These are phyloP conservation scores for Eulemur albifrons DNA, from an alignment of 2,797 vertebrate genomes.

Conservation along the genomic window DNA sequence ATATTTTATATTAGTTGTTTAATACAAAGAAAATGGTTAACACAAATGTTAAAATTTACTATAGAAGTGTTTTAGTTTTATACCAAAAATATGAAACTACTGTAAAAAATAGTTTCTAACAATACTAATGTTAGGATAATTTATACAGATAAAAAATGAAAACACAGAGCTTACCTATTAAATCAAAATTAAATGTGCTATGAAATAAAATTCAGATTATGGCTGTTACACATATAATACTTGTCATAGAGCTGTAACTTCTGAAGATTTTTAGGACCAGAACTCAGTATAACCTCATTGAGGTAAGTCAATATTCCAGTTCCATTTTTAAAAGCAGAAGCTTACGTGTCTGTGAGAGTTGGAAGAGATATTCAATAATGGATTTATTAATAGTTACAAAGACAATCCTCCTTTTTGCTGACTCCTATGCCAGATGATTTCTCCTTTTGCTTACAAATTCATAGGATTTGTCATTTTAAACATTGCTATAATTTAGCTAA, in stretches of 20 bases:
- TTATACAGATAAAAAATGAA: neutral
- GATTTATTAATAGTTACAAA: neutral
- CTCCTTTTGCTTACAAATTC: neutral
- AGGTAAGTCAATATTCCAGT: neutral
- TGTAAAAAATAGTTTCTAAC: neutral
- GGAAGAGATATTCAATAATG: neutral
- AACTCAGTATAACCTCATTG: neutral
- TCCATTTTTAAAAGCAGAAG: neutral
- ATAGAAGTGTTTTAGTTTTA: neutral
- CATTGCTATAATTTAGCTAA: neutral
- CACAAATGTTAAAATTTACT: neutral
- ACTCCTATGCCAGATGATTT: neutral
- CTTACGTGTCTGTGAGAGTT: neutral
- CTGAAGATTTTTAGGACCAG: neutral
- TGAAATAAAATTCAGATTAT: neutral
- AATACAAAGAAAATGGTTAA: conserved; percentile 2
- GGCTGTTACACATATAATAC: neutral
- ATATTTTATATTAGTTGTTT: neutral
- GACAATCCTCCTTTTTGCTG: neutral
- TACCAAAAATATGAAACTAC: neutral
- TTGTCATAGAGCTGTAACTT: neutral
- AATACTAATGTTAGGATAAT: neutral
- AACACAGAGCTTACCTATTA: neutral
- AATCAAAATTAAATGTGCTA: neutral
- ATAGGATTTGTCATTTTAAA: neutral